Evolutionary conservation across 2,797 vertebrate genomes (phyloP).

Genomic region (Antrozous pallidus): DNA sequence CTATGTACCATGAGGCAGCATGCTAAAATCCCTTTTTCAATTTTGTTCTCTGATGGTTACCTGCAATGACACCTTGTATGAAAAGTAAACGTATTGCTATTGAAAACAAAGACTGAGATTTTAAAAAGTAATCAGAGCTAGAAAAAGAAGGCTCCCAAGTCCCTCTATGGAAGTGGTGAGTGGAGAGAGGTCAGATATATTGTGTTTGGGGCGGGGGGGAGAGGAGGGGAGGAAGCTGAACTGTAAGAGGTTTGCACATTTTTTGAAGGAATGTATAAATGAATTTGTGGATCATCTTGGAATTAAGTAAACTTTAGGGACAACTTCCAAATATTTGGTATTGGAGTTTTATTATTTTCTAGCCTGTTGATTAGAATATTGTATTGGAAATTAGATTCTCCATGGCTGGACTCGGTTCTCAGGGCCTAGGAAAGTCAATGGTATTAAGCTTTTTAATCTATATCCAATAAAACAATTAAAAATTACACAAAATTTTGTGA

Average conservation of each 20-base stretch:
- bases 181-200: not conserved
- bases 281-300: not conserved
- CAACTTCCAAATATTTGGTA: not conserved
- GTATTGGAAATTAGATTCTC: not conserved
- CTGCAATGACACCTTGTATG: constrained; percentile 81
- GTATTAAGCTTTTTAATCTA: not conserved
- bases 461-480: not conserved
- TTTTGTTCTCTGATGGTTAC: constrained; percentile 78
- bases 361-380: not conserved
- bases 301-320: not conserved
- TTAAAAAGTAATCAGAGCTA: not conserved
- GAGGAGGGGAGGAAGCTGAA: not conserved
- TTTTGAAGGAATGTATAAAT: not conserved
- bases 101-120: not conserved
- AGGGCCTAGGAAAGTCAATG: not conserved
- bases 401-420: not conserved
- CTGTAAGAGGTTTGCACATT: not conserved
- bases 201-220: not conserved
- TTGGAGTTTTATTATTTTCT: not conserved
- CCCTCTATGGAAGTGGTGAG: not conserved
- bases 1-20: constrained; percentile 74
- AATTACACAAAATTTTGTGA: not conserved
- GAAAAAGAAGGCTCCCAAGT: not conserved
- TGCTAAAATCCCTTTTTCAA: constrained; percentile 78
- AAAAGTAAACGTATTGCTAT: constrained; percentile 84